Evolutionary conservation across 2,888 invertebrate genomes (phyloP), one percentile per base, ranked within the genome.

Genomic region (Yponomeuta evonymella): DNA sequence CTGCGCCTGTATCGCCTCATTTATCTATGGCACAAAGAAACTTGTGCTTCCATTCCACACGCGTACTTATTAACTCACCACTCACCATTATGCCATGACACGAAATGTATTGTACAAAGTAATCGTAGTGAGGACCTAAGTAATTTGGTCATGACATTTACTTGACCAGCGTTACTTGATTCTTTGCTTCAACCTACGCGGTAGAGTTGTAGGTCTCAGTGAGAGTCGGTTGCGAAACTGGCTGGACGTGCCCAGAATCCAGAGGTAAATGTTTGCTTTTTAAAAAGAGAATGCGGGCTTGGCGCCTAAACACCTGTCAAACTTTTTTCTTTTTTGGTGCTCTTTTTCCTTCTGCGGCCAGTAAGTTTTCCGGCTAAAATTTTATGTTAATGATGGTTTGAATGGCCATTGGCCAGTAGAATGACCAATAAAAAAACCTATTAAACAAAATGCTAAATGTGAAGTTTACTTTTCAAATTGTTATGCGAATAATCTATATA

Each of bases 211-310:
- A 58, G 51, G 51, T 15, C 12, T 58, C 51, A 15, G 15, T 15
- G 15, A 15, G 2, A 58, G 5, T 58, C 12, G 51, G 51, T 58
- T 15, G 15, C 15, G 51, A 76, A 75, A 77, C 76, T 77, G 77
- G 74, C 73, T 71, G 79, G 77, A 86, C 87, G 87, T 87, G 87
- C 86, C 83, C 72, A 72, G 87, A 82, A 86, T 86, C 69, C 71
- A 78, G 77, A 78, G 77, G 72, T 72, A 75, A 75, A 76, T 73
- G 72, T 43, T 43, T 74, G 73, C 78, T 80, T 82, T 82, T 85
- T 77, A 75, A 83, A 83, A 83, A 80, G 78, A 81, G 83, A 83
- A 86, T 86, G 87, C 86, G 87, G 86, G 87, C 79, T 81, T 81
- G 77, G 81, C 84, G 84, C 81, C 81, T 80, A 79, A 81, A 81